Conservation (phyloP, 2,113 vertebrate species). For the Malurus melanocephalus region DNA sequence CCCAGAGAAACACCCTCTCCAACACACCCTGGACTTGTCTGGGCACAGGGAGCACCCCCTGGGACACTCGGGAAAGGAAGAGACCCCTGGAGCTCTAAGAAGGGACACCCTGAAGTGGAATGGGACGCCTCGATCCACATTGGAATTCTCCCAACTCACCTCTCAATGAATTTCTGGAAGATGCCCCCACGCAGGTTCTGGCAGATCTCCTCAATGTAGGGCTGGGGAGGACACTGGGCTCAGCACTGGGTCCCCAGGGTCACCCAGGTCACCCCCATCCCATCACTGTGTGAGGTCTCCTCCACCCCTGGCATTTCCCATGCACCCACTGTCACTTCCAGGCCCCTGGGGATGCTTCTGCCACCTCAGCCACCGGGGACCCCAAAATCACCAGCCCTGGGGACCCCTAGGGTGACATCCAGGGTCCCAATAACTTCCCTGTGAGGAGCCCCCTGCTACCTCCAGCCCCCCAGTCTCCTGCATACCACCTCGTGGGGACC, state of each 20-base stretch:
- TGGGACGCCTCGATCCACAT: accelerated
- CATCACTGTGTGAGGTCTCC: accelerated
- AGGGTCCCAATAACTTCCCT: no score
- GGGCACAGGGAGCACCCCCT: neutral
- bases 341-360: neutral
- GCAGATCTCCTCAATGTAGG: conserved; percentile 79
- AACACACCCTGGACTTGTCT: neutral
- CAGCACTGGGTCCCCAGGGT: neutral
- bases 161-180: conserved; percentile 80
- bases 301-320: neutral
- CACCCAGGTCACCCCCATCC: neutral
- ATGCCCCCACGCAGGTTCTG: conserved; percentile 73
- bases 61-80: neutral
- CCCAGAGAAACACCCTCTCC: neutral
- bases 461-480: neutral
- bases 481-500: neutral
- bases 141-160: conserved; percentile 52
- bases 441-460: neutral
- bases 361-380: neutral
- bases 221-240: conserved; percentile 48
- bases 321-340: neutral
- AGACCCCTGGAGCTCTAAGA: neutral
- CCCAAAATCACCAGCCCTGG: neutral
- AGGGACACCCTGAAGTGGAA: neutral
- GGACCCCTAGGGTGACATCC: neutral